These are phyloP conservation scores for Zonotrichia leucophrys DNA, from an alignment of 2,113 vertebrate species.

Conservation along the genomic window DNA sequence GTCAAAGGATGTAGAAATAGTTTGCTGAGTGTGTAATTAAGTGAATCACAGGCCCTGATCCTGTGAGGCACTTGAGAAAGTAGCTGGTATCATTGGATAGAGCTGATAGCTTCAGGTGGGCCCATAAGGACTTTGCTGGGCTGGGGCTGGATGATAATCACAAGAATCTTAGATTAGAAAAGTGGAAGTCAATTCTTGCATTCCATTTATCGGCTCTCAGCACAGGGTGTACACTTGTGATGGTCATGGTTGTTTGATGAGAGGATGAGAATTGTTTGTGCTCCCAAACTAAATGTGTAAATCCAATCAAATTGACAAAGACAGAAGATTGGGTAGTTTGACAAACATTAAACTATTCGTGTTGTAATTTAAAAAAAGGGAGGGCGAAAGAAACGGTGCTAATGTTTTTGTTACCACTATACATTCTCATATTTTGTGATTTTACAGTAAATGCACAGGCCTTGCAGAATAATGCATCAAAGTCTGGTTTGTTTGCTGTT, in stretches of 20 bases:
- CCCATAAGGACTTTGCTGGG: neutral
- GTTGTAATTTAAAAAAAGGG: neutral
- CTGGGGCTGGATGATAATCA: neutral
- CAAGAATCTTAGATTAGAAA: neutral
- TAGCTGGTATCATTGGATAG: neutral
- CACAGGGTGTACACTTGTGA: rapidly evolving
- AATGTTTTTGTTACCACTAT: neutral
- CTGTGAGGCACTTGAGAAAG: neutral
- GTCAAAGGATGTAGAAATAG: slow-evolving; percentile 42
- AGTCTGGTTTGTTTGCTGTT: neutral
- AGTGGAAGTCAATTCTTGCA: neutral
- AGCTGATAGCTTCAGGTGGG: neutral
- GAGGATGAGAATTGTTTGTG: neutral
- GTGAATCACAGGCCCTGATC: slow-evolving; percentile 11
- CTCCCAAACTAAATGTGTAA: neutral
- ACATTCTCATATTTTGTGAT: neutral
- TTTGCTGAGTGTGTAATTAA: slow-evolving; percentile 30
- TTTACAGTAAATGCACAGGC: neutral
- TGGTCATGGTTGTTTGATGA: neutral
- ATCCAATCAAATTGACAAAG: neutral
- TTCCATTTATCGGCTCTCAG: neutral
- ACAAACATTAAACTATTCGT: neutral
- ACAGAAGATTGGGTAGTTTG: neutral
- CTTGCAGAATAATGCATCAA: neutral
- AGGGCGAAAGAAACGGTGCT: neutral